Percentiles rank a stretch among this genome's conserved stretches.
Evolutionary conservation across 2,888 invertebrate genomes (phyloP).

Genomic region (Chaetogeoica ovagalla): DNA sequence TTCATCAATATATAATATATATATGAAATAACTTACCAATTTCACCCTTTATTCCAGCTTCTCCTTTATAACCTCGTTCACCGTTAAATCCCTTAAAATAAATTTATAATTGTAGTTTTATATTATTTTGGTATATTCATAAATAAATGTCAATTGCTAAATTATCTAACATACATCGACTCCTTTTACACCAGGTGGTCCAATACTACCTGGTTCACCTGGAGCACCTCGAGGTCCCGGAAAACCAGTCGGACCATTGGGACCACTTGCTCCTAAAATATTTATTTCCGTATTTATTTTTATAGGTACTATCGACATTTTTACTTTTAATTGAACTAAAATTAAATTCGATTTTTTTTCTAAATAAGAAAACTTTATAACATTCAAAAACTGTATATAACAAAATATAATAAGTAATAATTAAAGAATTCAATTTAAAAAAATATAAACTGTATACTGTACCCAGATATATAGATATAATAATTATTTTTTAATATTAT

Average conservation of each 20-base stretch:
- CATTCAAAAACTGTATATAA: neutral
- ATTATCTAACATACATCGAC: constrained; percentile 46
- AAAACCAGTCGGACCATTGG: constrained; percentile 77
- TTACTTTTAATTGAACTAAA: neutral
- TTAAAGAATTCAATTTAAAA: neutral
- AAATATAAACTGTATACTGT: neutral
- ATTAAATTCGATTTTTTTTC: neutral
- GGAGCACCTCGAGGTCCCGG: constrained; percentile 72
- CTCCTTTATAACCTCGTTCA: constrained; percentile 80
- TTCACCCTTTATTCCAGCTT: constrained; percentile 76
- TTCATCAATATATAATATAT: neutral
- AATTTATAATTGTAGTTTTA: neutral
- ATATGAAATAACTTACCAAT: constrained; percentile 59
- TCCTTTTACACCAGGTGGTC: constrained; percentile 53
- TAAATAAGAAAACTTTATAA: neutral
- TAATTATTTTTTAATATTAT: too few relatives aligned
- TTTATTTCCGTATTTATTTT: constrained; percentile 66
- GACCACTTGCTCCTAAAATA: constrained; percentile 71
- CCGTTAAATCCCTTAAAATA: constrained; percentile 70
- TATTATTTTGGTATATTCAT: neutral
- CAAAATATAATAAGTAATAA: constrained; percentile 60
- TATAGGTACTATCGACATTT: neutral
- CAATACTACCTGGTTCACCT: constrained; percentile 53
- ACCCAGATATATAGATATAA: too few relatives aligned
- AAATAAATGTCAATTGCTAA: neutral